Base-by-base conservation (phyloP, 2,113 vertebrate species). In the Labrus mixtus region DNA sequence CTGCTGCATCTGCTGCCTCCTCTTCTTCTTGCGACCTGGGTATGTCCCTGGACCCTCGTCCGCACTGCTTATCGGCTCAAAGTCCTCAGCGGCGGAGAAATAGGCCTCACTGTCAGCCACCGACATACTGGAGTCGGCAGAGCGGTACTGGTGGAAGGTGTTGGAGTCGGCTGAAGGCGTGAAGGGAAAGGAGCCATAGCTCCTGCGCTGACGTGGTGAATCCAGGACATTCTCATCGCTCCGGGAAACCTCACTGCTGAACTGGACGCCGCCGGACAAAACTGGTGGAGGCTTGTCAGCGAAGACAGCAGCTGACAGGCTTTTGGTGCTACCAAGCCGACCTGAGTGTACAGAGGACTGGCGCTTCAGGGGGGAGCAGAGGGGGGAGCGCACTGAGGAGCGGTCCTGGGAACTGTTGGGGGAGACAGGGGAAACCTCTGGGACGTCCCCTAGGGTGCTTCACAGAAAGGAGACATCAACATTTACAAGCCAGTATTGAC, bases 51-150 rank as follows among this genome's bases (percentile, higher is more conserved):
- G 98, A 3, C 97, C 97, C 94, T 99, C 98, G 37, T 99, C 97
- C 0, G 92, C 91, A 0, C 97, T 99, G 87, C 98, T 99, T 77
- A 98, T 96, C 1, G 96, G 97, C 79, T 99, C 98, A 59, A 99
- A 98, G 84, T 99, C 98, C 73, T 99, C 98, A 0, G 97, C 94
- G 1, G 98, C 98, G 1, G 98, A 99, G 86, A 98, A 99, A 89
- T 99, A 99, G 69, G 98, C 98, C 94, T 99, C 98, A 0, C 98
- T 99, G 60, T 99, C 98, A 0, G 97, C 98, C 89, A 99, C 94
- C 0, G 98, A 99, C 97, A 98, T 97, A 68, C 96, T 98, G 67
- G 98, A 99, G 83, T 98, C 97, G 59, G 98, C 96, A 0, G 97
- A 99, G 66, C 97, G 97, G 89, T 98, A 98, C 55, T 98, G 98